Percentiles rank a stretch among this genome's conserved stretches.
These are phyloP conservation scores for Cossypha dichroa DNA, from an alignment of 2,797 vertebrate species.

Conservation along the genomic window DNA sequence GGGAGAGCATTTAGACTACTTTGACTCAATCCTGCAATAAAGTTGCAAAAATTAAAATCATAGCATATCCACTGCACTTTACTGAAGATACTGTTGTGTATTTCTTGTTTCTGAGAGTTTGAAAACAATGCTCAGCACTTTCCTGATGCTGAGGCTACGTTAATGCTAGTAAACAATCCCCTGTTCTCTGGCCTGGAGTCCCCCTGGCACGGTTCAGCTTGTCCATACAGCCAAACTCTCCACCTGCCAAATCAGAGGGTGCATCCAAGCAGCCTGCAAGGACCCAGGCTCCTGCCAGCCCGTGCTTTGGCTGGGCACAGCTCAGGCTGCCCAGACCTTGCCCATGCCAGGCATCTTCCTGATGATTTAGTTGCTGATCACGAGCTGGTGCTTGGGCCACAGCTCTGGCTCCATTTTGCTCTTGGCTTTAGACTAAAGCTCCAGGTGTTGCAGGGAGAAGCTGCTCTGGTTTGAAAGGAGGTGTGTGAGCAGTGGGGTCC, in stretches of 20 bases:
- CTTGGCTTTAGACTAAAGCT: background rate
- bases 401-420: background rate
- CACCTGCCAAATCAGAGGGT: background rate
- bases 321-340: background rate
- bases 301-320: background rate
- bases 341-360: fast-evolving
- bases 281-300: background rate
- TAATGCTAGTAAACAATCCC: background rate
- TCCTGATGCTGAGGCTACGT: background rate
- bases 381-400: background rate
- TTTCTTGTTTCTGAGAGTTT: background rate
- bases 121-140: background rate
- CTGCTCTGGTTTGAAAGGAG: background rate
- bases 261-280: background rate
- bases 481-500: fast-evolving
- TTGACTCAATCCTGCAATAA: background rate
- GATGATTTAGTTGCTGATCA: background rate
- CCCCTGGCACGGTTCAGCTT: background rate
- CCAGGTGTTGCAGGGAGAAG: background rate
- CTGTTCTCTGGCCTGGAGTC: background rate
- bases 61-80: background rate
- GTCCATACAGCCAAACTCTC: background rate
- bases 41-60: background rate
- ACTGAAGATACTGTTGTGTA: background rate
- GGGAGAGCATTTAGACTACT: background rate